These are phyloP conservation scores for Ptychochromis oligacanthus DNA, from an alignment of 2,113 vertebrate genomes.

Conservation along the genomic window DNA sequence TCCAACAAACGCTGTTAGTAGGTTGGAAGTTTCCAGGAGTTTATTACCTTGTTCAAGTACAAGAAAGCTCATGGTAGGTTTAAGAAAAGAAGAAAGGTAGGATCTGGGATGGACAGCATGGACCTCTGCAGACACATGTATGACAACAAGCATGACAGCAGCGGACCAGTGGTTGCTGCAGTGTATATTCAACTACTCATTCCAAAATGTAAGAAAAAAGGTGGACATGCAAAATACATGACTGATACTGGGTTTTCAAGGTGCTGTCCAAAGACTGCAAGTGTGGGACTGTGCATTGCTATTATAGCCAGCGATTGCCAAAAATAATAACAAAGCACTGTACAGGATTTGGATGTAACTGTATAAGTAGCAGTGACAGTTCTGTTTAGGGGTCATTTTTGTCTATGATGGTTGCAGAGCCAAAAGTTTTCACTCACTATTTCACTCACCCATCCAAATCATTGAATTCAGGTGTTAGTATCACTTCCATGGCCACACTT, in stretches of 20 bases:
- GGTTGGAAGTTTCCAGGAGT: neutral
- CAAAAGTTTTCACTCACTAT: no score
- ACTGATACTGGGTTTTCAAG: neutral
- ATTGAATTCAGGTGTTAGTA: no score
- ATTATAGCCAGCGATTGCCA: neutral
- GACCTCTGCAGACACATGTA: neutral
- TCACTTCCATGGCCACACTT: no score
- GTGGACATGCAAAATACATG: neutral
- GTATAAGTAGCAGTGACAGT: neutral
- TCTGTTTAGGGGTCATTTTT: neutral
- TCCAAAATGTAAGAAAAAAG: neutral
- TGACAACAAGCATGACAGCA: neutral
- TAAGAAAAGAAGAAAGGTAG: no score
- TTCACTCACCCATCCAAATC: no score
- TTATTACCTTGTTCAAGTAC: neutral
- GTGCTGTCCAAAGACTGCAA: neutral
- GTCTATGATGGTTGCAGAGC: neutral
- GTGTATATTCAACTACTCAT: neutral
- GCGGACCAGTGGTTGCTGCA: neutral
- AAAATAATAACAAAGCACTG: no score
- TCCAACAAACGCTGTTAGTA: neutral
- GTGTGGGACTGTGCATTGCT: neutral
- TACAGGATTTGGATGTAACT: neutral
- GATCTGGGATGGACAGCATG: neutral
- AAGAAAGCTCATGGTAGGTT: no score